These are phyloP conservation scores for Meriones psammophilus DNA, from an alignment of 2,797 vertebrate genomes.

Conservation along the genomic window DNA sequence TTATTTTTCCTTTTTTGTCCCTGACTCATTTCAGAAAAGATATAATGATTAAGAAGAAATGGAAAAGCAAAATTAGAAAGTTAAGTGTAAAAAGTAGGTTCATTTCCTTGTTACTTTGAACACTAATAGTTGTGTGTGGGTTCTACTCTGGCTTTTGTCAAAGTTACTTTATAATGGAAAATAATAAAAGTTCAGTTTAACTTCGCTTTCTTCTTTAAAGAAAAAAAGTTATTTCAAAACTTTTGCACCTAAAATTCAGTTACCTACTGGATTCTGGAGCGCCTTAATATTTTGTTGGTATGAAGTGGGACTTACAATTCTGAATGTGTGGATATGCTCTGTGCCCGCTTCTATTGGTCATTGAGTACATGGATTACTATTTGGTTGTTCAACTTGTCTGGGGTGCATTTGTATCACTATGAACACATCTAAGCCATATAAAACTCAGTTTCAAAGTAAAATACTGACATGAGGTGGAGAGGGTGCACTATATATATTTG, in stretches of 20 bases:
- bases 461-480: not conserved
- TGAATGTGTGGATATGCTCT: not conserved
- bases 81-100: slow-evolving; percentile 75
- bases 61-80: slow-evolving; percentile 78
- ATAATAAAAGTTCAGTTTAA: slow-evolving; percentile 6
- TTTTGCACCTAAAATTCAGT: not conserved
- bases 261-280: not conserved
- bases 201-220: slow-evolving; percentile 54
- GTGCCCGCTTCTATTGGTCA: not conserved
- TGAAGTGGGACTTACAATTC: not conserved
- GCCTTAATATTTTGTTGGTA: not conserved
- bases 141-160: slow-evolving; percentile 66
- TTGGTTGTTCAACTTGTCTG: not conserved
- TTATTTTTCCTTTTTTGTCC: slow-evolving; percentile 39
- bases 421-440: not conserved
- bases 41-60: slow-evolving; percentile 78
- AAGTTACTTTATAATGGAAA: slow-evolving; percentile 71
- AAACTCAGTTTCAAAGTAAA: slow-evolving; percentile 11
- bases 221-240: slow-evolving; percentile 49
- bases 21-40: slow-evolving; percentile 76
- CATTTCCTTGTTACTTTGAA: slow-evolving; percentile 65
- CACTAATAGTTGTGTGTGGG: not conserved
- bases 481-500: not conserved
- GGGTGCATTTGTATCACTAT: not conserved
- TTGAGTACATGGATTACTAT: not conserved